Evolutionary conservation across 1,140 invertebrate species (phyloP), one percentile per base, ranked within the genome.

Genomic region (Drosophila nigromelanica): DNA sequence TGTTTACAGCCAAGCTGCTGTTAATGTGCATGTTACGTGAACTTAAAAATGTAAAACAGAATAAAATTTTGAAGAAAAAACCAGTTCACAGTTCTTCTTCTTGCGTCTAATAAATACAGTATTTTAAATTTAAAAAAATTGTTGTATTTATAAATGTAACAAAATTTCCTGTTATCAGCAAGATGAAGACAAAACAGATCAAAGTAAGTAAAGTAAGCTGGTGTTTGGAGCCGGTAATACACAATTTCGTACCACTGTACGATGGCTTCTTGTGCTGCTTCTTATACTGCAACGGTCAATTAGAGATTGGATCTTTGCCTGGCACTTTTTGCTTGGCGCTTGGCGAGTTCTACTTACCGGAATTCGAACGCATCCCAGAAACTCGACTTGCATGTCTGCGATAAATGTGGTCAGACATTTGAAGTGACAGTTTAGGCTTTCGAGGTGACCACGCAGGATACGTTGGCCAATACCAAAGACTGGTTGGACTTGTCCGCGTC

Each of bases 401-500:
- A 24, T 12, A 39, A 54, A 59, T 10, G 14, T 42, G 40, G 42
- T 10, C 27, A 59, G 56, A 14, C 42, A 45, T 21, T n/a, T 30
- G 5, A 35, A 37, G 10, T 47, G 58, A 60, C 42, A 21, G 27
- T 21, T 56, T 40, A 11, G 12, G 12, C 47, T 30, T 30, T 33
- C 24, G 48, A 35, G 33, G 6, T 33, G 30, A 33, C 30, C 30
- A 7, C 50, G 11, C 14, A 60, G 56, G 58, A 60, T 60, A 12
- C 35, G 51, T 14, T 11, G 11, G 8, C 21, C 39, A 10, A 35
- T 35, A n/a, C 18, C 5, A 51, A n/a, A 62, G 33, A 62, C 59
- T 15, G 59, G 59, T 62, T 62, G n/a, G 14, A 62, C 59, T 62
- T 50, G 59, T 40, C 33, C 58, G 12, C 14, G 45, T 61, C 42